Percentiles rank a stretch among this genome's conserved stretches.
Evolutionary conservation across 2,888 invertebrate species (phyloP).

Genomic region (Nycteola revayana): DNA sequence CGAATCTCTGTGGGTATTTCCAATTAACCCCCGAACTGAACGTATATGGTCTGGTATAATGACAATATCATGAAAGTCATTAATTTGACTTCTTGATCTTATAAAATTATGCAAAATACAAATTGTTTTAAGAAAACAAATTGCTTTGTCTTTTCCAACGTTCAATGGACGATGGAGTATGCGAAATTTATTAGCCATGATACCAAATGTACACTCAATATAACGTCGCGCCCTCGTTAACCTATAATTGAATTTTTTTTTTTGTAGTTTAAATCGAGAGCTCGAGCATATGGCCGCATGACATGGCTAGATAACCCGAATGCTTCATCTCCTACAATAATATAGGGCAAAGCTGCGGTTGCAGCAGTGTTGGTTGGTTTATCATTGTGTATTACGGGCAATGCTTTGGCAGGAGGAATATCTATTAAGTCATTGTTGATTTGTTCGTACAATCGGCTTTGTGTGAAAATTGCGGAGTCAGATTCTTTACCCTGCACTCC

Average conservation of each 20-base stretch:
- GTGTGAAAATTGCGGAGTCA: not conserved
- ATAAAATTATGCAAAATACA: slow-evolving; percentile 11
- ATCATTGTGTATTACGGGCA: slow-evolving; percentile 5
- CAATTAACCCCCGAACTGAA: no score
- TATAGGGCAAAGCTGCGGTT: slow-evolving; percentile 4
- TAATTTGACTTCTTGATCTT: no score
- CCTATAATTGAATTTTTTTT: no score
- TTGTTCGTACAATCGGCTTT: slow-evolving; percentile 5
- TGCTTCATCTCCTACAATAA: no score
- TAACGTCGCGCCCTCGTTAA: no score
- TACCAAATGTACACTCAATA: slow-evolving; percentile 12
- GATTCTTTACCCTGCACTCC: slow-evolving; percentile 29
- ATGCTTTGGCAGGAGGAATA: slow-evolving; percentile 4
- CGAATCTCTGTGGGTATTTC: no score
- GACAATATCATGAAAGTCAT: no score
- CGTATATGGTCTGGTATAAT: no score
- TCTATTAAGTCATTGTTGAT: slow-evolving; percentile 6
- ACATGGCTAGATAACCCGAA: no score
- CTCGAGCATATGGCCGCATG: slow-evolving; percentile 16
- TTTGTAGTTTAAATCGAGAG: slow-evolving; percentile 11
- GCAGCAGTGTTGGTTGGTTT: slow-evolving; percentile 3
- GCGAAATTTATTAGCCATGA: slow-evolving; percentile 13
- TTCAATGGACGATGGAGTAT: slow-evolving; percentile 15
- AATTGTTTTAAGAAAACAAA: slow-evolving; percentile 8
- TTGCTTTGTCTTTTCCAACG: slow-evolving; percentile 6